Evolutionary conservation across 2,113 vertebrate genomes (phyloP).

Genomic region (Fregetta grallaria): DNA sequence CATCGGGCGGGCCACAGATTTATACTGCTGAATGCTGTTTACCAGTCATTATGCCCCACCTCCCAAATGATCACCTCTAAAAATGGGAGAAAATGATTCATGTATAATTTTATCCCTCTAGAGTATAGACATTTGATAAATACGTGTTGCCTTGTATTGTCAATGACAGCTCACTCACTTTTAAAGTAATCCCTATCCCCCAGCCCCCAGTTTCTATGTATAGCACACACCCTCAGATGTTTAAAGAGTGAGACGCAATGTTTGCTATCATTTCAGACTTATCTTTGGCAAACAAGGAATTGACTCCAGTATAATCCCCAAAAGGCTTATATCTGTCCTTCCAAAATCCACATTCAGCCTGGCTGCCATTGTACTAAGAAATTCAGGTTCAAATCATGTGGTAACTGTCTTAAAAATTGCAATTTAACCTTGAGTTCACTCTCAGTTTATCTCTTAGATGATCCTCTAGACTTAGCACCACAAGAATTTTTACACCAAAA

Average conservation of each 20-base stretch:
- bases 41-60: neutral
- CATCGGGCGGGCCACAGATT: neutral
- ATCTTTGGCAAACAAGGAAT: conserved; percentile 61
- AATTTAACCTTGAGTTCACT: conserved; percentile 26
- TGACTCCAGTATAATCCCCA: conserved; percentile 37
- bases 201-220: conserved; percentile 3
- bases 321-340: conserved; percentile 39
- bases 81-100: neutral
- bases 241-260: conserved; percentile 33
- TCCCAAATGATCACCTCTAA: neutral
- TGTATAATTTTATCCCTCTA: neutral
- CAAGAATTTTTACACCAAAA: neutral
- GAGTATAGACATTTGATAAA: neutral
- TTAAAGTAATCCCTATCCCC: conserved; percentile 3
- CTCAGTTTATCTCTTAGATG: neutral
- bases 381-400: conserved; percentile 1
- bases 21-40: neutral
- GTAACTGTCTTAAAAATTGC: neutral
- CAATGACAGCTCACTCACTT: neutral
- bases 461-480: neutral
- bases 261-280: conserved; percentile 58
- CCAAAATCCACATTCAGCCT: conserved; percentile 51
- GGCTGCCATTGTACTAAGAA: neutral
- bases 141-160: neutral
- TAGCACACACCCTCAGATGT: neutral